These are phyloP conservation scores for Piscicola geometra DNA, from an alignment of 2,888 invertebrate genomes.

Conservation along the genomic window DNA sequence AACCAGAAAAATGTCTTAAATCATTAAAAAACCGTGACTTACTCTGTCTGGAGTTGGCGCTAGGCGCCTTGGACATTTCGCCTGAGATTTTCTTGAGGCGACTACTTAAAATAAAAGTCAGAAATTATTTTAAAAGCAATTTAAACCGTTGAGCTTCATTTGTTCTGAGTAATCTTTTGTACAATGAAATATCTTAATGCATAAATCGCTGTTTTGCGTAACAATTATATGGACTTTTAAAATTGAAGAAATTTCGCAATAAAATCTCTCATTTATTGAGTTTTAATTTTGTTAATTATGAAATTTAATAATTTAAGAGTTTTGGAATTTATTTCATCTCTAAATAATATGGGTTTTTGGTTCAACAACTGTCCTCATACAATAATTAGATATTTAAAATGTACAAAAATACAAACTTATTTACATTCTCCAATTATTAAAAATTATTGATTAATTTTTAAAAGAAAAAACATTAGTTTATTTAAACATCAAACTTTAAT, in stretches of 20 bases:
- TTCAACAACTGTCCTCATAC: neutral
- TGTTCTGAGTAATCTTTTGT: neutral
- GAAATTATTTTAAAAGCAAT: neutral
- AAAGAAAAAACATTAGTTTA: too few relatives aligned
- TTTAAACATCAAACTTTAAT: too few relatives aligned
- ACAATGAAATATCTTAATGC: neutral
- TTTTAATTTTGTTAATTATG: neutral
- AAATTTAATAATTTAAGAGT: neutral
- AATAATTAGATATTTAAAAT: too few relatives aligned
- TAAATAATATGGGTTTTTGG: slow-evolving; percentile 6
- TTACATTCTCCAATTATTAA: too few relatives aligned
- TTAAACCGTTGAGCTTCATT: neutral
- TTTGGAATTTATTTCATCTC: neutral
- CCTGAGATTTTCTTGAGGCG: neutral
- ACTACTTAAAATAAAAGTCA: neutral
- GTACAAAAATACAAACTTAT: too few relatives aligned
- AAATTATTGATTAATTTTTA: too few relatives aligned
- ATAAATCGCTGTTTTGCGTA: neutral
- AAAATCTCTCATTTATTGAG: neutral
- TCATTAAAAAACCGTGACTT: neutral
- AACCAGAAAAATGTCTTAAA: too few relatives aligned
- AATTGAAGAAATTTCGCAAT: neutral
- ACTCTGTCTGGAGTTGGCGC: neutral
- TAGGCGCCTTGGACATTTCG: neutral
- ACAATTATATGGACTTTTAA: neutral